Conservation (phyloP, 2,888 invertebrate genomes). For the Microplitis deprimator region DNA sequence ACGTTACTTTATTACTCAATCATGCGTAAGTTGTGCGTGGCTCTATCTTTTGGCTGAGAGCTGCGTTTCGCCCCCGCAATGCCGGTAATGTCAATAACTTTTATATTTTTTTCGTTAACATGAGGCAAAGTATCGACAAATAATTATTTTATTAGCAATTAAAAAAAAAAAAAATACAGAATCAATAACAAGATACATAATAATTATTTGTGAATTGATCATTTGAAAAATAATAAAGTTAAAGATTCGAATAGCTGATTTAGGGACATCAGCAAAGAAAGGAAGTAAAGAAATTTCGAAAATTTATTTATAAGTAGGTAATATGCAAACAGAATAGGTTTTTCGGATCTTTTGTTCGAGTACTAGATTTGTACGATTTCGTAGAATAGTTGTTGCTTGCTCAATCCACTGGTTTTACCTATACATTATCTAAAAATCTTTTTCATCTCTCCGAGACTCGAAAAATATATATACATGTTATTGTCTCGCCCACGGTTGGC, state of each 20-base stretch:
- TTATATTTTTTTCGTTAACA: constrained; percentile 13
- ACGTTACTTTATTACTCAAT: constrained; percentile 26
- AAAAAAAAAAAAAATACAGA: background rate
- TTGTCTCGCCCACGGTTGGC: constrained; percentile 26
- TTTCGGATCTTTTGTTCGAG: background rate
- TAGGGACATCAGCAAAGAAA: no score
- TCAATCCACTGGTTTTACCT: background rate
- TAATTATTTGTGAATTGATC: no score
- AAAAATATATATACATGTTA: constrained; percentile 16
- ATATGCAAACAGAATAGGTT: background rate
- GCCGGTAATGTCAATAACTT: constrained; percentile 60
- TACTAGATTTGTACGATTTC: background rate
- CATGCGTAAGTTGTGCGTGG: constrained; percentile 55
- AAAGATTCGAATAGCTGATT: no score
- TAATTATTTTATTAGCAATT: constrained; percentile 19
- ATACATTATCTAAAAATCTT: background rate
- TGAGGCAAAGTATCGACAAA: constrained; percentile 23
- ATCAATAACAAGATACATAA: background rate
- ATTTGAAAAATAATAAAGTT: no score
- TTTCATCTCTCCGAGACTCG: background rate
- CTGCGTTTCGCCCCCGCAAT: constrained; percentile 53
- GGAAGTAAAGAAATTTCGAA: background rate
- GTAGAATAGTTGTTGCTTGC: background rate
- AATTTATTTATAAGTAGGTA: background rate
- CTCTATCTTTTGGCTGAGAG: constrained; percentile 63